Base-by-base conservation (phyloP, 1,140 invertebrate species). In the Drosophila nigromelanica region DNA sequence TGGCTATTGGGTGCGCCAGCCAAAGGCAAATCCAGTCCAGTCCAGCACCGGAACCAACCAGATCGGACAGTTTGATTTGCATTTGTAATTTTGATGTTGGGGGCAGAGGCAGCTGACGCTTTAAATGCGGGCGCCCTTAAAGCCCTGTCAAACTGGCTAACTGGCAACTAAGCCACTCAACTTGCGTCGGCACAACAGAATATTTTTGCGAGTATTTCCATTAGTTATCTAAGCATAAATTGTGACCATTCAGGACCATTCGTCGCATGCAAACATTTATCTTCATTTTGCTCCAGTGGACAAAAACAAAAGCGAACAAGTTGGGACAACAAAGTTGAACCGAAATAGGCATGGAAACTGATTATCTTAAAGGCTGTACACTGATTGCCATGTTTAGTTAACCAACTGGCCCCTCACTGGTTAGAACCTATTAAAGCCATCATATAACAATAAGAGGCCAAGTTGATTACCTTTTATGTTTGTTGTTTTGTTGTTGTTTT, bases 11-110 rank as follows among this genome's bases (percentile, higher is more conserved):
- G 60, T 8, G 42, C 15, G 43, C 39, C 39, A 40, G 55, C 14
- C 55, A 33, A 58, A 58, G 40, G 37, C 54, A 27, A 56, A 43
- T 58, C 40, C 40, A 45, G 55, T 58, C 40, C 40, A 45, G 55
- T 58, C 40, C 40, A 35, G 55, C 24, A 14, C 14, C 55, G 55
- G 55, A 58, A 58, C 55, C 55, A 33, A 18, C 14, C 55, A 60
- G 39, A 69, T 72, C 54, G 62, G 54, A 72, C 62, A 72, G 48
- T 66, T 67, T 72, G 62, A 72, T 72, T 72, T 72, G 62, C 54
- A 72, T 72, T 66, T 67, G 69, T 55, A 72, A 68, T 68, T 71
- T 69, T 10, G 45, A 35, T 71, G 58, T 71, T 56, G 61, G 35
- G 60, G 52, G 12, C 61, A 64, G 1, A 18, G 18, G 56, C 33